Percentiles rank a stretch among this genome's conserved stretches.
phyloP scores from a whole-genome alignment of 2,113 vertebrate genomes.

The Stegostoma tigrinum region DNA sequence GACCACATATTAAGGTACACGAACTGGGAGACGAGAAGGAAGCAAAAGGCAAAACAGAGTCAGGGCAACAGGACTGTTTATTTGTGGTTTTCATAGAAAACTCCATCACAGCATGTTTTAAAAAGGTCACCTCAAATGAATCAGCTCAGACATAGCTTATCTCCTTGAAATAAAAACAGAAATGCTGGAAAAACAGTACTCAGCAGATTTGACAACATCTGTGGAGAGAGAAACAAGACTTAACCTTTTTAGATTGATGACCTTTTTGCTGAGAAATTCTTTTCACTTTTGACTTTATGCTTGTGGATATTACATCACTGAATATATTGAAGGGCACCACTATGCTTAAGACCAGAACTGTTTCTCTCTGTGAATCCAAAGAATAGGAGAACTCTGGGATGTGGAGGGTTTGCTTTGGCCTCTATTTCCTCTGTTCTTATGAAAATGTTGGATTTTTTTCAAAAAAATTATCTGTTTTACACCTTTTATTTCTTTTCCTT shows the following conservation, averaged over 20 bases:
- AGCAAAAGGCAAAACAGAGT: too few species aligned
- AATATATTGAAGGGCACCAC: background rate
- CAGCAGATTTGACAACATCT: background rate
- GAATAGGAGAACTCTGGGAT: background rate
- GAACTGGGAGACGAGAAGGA: background rate
- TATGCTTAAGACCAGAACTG: too few species aligned
- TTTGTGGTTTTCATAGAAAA: background rate
- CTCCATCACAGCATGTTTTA: background rate
- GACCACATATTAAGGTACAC: background rate
- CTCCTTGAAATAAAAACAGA: background rate
- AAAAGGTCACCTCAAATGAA: background rate
- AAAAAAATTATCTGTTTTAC: background rate
- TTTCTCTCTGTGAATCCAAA: background rate
- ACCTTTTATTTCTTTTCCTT: background rate
- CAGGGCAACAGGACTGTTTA: background rate
- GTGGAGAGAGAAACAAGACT: background rate
- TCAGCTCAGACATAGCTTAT: background rate
- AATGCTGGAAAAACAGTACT: background rate
- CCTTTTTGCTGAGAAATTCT: background rate
- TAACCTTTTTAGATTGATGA: background rate
- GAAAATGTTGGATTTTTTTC: background rate
- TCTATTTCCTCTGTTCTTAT: background rate
- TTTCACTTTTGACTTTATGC: background rate
- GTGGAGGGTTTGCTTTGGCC: background rate
- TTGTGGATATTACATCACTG: background rate